Base-by-base conservation (phyloP, 2,113 vertebrate species). In the Toxotes chatareus region DNA sequence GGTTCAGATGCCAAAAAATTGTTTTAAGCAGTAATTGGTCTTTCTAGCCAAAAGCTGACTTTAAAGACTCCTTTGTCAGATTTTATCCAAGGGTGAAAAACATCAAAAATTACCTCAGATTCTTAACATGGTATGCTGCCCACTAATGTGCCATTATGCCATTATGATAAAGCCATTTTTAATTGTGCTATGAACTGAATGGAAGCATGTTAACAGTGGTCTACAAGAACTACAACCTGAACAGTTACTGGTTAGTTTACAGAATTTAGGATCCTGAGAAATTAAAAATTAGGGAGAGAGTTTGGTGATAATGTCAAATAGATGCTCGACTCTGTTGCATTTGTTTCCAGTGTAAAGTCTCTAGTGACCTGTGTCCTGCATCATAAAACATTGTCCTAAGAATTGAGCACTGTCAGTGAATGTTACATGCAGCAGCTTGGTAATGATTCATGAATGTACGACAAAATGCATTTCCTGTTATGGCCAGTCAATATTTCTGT, bases 381-480 rank as follows among this genome's bases (percentile, higher is more conserved):
- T 42, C 21, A 17, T 21, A 2, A 56, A 56, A 61, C 8, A 5
- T 62, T 72, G 49, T 36, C 11, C 0, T 2, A 19, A 14, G 31
- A 3, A 10, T 23, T 34, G 3, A 36, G 46, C 32, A 12, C 13
- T 34, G 4, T 55, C 4, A 8, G 23, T 53, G 23, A 85, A 46
- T 68, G 76, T 80, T 64, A 38, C 21, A 56, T 23, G 51, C 8
- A 46, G 68, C 1, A 27, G 21, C 11, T 57, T 36, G 12, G 32
- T 21, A 16, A 14, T 55, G 17, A 63, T 23, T 42, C 31, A 62
- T 78, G 61, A 86, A 59, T 86, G 65, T 82, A 59, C 66, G 47
- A 71, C 71, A 57, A 57, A 63, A 62, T 79, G 16, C 17, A 53
- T 23, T 64, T 23, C 17, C 73, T 71, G 17, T 36, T 7, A 46